phyloP scores from a whole-genome alignment of 2,888 invertebrate species.

The Leptopilina drosophilae region DNA sequence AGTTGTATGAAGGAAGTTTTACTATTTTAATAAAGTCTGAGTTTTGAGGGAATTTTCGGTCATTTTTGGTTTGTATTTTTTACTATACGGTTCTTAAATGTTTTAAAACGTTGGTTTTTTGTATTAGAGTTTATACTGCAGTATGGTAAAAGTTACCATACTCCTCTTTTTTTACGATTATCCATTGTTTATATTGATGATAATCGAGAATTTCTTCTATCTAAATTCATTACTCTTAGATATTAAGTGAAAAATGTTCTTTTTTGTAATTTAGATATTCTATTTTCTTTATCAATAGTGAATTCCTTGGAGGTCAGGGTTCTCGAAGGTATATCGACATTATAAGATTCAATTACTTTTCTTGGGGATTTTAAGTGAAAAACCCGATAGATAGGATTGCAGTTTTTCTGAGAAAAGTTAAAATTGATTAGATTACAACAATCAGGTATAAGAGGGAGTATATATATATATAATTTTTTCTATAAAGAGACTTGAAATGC shows the following conservation, averaged over 20 bases:
- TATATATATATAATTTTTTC: background rate
- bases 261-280: background rate
- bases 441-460: background rate
- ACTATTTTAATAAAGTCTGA: too few species aligned
- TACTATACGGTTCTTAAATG: too few species aligned
- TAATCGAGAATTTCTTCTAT: too few species aligned
- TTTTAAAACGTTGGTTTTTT: too few species aligned
- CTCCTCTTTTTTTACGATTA: too few species aligned
- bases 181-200: too few species aligned
- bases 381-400: background rate
- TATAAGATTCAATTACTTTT: slow-evolving; percentile 24
- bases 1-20: too few species aligned
- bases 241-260: background rate
- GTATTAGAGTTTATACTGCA: too few species aligned
- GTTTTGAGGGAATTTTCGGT: too few species aligned
- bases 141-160: too few species aligned
- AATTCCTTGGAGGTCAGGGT: background rate
- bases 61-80: too few species aligned
- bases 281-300: background rate
- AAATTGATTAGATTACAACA: slow-evolving; percentile 27
- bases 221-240: too few species aligned
- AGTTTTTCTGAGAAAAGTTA: slow-evolving; percentile 1
- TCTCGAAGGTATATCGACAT: background rate
- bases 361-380: slow-evolving; percentile 10
- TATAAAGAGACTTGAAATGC: background rate